Evolutionary conservation across 37 sponge, comb jelly and placozoan genomes (phyloP).

Genomic region (Mnemiopsis leidyi): DNA sequence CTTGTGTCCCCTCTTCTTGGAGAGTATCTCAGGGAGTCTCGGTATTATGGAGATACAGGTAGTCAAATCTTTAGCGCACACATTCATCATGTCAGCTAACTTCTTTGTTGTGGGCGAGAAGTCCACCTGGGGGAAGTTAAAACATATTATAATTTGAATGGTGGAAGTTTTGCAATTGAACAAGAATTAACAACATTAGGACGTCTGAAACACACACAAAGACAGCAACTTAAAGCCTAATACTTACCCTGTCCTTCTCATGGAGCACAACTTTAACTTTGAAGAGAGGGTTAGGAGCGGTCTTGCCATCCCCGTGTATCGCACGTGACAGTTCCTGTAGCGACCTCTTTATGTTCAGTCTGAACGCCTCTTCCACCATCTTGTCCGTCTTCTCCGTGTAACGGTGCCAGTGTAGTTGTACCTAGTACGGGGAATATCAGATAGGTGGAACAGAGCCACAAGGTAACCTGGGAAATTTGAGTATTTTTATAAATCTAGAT

Average conservation of each 20-base stretch:
- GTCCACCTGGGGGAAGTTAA: constrained; percentile 71
- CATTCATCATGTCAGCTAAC: constrained; percentile 74
- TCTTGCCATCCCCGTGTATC: constrained; percentile 93
- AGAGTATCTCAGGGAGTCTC: constrained; percentile 85
- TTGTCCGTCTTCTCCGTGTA: constrained; percentile 90
- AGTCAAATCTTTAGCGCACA: constrained; percentile 73
- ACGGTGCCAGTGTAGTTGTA: constrained; percentile 73
- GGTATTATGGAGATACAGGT: constrained; percentile 71
- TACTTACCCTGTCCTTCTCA: constrained; percentile 65
- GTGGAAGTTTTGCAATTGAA: background rate
- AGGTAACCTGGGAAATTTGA: too few relatives aligned
- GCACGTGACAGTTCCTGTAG: constrained; percentile 87
- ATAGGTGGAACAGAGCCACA: too few relatives aligned
- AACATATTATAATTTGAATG: too few relatives aligned
- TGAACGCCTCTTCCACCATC: constrained; percentile 94
- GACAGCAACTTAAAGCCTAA: too few relatives aligned
- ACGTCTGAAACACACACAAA: background rate
- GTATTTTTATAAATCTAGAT: too few relatives aligned
- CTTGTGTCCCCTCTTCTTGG: constrained; percentile 68
- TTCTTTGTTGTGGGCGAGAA: constrained; percentile 80
- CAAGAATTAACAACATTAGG: background rate
- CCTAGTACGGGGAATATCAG: too few relatives aligned
- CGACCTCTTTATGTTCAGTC: constrained; percentile 96
- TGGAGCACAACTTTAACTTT: constrained; percentile 83
- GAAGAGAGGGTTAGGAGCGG: constrained; percentile 88